Evolutionary conservation across 2,113 vertebrate genomes (phyloP), one percentile per base, ranked within the genome.

Genomic region (Aptenodytes patagonicus): DNA sequence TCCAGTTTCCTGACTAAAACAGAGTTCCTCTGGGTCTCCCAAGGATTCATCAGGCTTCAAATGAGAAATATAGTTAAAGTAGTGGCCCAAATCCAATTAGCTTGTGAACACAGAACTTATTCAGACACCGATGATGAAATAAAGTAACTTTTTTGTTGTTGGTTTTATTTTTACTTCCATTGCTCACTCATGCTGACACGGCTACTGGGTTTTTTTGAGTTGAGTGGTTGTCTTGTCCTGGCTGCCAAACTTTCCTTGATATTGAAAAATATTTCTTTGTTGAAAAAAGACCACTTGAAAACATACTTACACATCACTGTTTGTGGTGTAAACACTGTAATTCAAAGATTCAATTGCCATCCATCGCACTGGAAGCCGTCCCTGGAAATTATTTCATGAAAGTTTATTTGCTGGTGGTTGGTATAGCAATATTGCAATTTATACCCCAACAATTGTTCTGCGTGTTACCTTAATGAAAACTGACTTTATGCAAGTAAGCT

Each of bases 311-410:
- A 99, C 99, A 11, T 99, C 99, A 95, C 99, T 99, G 94, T 99
- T 99, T 89, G 98, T 98, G 42, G 99, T 99, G 49, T 99, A 99
- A n/a, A 99, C 99, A 5, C 99, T 99, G 93, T 99, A 99, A 97
- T 99, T 99, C 64, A 99, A 94, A 25, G 99, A 99, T 72, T 99
- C 99, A 6, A 99, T 99, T 28, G 99, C 99, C 99, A 99, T 99
- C 99, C 99, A 99, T 97, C 99, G 96, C 81, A 99, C 99, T 9
- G 99, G 99, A 90, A 99, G 98, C n/a, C 99, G 97, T 64, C 99
- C 99, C 99, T 99, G 89, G 25, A 85, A 88, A 95, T 83, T 47
- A 90, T 95, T 96, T 79, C 6, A n/a, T 42, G 26, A 57, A 84
- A 76, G 7, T 60, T 70, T 54, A 34, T 83, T 92, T 89, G 54